phyloP scores from a whole-genome alignment of 2,113 vertebrate species.

The Phycodurus eques region DNA sequence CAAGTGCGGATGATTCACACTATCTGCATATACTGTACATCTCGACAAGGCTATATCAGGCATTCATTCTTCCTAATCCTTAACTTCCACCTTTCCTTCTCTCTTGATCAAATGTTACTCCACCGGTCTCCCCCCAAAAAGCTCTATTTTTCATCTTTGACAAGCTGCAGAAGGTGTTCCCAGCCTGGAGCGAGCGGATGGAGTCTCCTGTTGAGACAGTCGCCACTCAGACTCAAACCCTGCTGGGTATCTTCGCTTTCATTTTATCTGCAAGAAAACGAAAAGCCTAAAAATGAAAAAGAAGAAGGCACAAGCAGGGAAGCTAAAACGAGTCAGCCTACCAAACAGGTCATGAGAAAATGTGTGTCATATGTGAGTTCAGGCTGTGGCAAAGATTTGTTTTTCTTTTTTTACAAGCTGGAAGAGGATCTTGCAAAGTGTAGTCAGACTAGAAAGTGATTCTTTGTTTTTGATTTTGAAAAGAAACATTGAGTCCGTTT shows the following conservation, averaged over 20 bases:
- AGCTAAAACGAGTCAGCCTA: conserved; percentile 16
- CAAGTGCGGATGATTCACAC: background rate
- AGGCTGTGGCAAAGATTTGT: conserved; percentile 1
- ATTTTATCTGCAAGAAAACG: conserved; percentile 11
- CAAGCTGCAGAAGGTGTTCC: conserved; percentile 34
- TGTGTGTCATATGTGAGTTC: background rate
- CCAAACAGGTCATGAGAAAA: conserved; percentile 8
- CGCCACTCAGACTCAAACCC: background rate
- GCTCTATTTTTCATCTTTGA: background rate
- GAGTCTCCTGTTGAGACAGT: conserved; percentile 23
- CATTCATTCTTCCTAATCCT: conserved; percentile 1
- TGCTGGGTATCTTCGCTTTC: conserved; percentile 13
- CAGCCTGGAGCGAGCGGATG: conserved; percentile 13
- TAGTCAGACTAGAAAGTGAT: conserved; percentile 27
- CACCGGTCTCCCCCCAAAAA: conserved; percentile 2
- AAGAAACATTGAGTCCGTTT: conserved; percentile 22
- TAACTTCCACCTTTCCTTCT: background rate
- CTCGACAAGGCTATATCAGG: background rate
- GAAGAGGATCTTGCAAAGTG: conserved; percentile 16
- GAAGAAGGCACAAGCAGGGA: background rate
- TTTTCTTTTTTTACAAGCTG: conserved; percentile 10
- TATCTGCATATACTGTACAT: background rate
- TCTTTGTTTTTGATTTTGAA: conserved; percentile 19
- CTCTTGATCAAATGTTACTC: background rate
- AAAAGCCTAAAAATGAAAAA: conserved; percentile 9